These are phyloP conservation scores for Cyprinodon diabolis DNA, from an alignment of 2,797 vertebrate species.

Conservation along the genomic window DNA sequence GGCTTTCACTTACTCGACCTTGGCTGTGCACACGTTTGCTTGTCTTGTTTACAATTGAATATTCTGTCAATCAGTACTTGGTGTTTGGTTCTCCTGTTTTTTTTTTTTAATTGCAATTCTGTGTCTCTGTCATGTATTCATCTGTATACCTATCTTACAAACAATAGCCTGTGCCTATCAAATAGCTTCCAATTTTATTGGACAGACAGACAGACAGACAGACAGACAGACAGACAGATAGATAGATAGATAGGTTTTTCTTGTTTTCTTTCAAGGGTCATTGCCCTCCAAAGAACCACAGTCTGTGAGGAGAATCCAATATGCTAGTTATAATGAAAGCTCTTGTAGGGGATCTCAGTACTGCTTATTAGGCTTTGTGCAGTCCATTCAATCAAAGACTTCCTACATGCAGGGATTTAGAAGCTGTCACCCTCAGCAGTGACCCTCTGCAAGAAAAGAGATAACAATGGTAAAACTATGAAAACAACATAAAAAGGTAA, in stretches of 20 bases:
- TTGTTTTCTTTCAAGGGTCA: slow-evolving; percentile 28
- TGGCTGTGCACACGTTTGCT: too few relatives aligned
- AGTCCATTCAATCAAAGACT: slow-evolving; percentile 75
- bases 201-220: not conserved
- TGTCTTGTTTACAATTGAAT: too few relatives aligned
- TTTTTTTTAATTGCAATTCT: too few relatives aligned
- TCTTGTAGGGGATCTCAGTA: slow-evolving; percentile 71
- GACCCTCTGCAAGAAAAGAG: slow-evolving; percentile 54
- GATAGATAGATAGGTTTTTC: too few relatives aligned
- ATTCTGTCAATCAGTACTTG: too few relatives aligned
- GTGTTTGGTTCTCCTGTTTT: too few relatives aligned
- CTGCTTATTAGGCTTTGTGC: slow-evolving; percentile 77
- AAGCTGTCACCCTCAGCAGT: slow-evolving; percentile 43
- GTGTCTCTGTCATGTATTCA: too few relatives aligned
- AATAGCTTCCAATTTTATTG: too few relatives aligned
- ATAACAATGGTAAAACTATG: slow-evolving; percentile 43
- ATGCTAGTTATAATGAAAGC: slow-evolving; percentile 80
- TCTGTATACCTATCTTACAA: too few relatives aligned
- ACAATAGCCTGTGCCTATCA: too few relatives aligned
- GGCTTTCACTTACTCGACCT: too few relatives aligned
- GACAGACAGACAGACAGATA: not conserved
- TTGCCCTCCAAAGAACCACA: slow-evolving; percentile 55
- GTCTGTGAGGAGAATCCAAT: slow-evolving; percentile 75
- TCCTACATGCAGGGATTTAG: slow-evolving; percentile 74
- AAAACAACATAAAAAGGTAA: slow-evolving; percentile 44